Base-by-base conservation (phyloP, 2,888 invertebrate species). In the Beris morrisii region DNA sequence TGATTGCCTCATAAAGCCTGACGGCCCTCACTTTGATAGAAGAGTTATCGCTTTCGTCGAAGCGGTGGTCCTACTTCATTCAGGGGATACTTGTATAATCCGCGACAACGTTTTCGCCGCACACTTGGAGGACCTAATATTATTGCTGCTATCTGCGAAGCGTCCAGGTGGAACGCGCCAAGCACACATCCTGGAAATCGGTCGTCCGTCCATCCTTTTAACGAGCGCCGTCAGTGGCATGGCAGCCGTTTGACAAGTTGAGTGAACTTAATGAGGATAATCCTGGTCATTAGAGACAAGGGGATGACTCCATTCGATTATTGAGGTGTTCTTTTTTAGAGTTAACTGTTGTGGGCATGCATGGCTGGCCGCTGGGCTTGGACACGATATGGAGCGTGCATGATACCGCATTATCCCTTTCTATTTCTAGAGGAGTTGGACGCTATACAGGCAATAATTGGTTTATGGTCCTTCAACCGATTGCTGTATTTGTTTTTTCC, bases 181-280 rank as follows among this genome's bases (percentile, higher is more conserved):
- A 57, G 12, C n/a, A 45, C n/a, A 44, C 57, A 57, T 44, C 38
- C 43, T 38, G 45, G 9, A 9, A n/a, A 13, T 7, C 13, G 28
- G 13, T 13, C 12, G 11, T 28, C n/a, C 15, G 54, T 46, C 64
- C 12, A 52, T 38, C 56, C 57, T 48, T 13, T 56, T 48, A 15
- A 44, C 43, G 15, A 43, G 38, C 4, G 44, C 15, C 30, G 15
- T 31, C 30, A 22, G 28, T 30, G 59, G 48, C 55, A 50, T 54
- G 48, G 48, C 38, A 46, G 68, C 55, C 61, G 55, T 68, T 68
- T 68, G 68, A 68, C 59, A 61, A 68, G 55, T 68, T 68, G 64
- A 61, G 68, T 52, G 68, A 64, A 58, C 58, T 38, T 67, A 67
- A 67, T 65, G 53, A 58, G 58, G 65, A 68, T 65, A 68, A 68